Percentiles rank a stretch among this genome's conserved stretches.
phyloP scores from a whole-genome alignment of 2,888 invertebrate species.

The Dascillus cervinus region DNA sequence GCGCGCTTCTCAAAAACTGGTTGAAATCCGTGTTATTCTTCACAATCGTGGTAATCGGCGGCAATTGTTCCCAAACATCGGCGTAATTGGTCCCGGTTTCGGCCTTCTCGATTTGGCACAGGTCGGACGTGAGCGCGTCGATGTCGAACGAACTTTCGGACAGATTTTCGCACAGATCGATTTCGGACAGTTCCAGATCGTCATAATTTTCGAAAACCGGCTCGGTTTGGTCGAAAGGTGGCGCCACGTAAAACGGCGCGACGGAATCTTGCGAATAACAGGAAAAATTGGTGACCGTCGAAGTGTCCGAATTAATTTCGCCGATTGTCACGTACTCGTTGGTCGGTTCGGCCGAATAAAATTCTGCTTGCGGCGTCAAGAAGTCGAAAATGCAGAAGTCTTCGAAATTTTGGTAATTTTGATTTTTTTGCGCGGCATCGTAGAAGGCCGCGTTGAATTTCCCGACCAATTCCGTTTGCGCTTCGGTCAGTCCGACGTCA shows the following conservation, averaged over 20 bases:
- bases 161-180: slow-evolving; percentile 30
- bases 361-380: too few species aligned
- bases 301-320: slow-evolving; percentile 1
- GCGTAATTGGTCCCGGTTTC: slow-evolving; percentile 8
- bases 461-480: slow-evolving; percentile 38
- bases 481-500: slow-evolving; percentile 16
- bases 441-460: slow-evolving; percentile 42
- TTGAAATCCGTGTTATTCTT: slow-evolving; percentile 33
- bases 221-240: slow-evolving; percentile 14
- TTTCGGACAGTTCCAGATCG: slow-evolving; percentile 26
- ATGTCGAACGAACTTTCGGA: slow-evolving; percentile 30
- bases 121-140: slow-evolving; percentile 21
- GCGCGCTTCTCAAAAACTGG: slow-evolving; percentile 29
- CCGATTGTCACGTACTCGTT: not conserved
- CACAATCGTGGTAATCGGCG: slow-evolving; percentile 30
- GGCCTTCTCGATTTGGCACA: slow-evolving; percentile 22
- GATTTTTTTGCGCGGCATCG: slow-evolving; percentile 31
- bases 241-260: slow-evolving; percentile 27
- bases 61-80: slow-evolving; percentile 18
- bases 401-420: too few species aligned
- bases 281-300: too few species aligned
- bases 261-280: too few species aligned
- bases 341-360: too few species aligned
- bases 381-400: too few species aligned
- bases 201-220: slow-evolving; percentile 11